Conservation (phyloP, 64 coral and sea anemone species). For the Porites australiensis region DNA sequence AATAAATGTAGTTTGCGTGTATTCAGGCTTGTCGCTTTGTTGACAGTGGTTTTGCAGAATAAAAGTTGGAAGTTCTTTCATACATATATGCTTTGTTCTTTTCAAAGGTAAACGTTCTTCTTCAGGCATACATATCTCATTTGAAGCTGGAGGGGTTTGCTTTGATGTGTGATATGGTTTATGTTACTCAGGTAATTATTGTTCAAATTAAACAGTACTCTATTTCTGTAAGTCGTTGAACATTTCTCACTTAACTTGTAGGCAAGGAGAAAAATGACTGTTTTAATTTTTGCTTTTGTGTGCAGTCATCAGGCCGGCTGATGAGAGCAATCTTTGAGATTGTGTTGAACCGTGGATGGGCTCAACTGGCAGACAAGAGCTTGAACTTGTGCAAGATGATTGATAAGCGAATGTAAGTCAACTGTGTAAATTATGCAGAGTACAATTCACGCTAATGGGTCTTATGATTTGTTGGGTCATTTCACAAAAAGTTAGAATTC, state of each 20-base stretch:
- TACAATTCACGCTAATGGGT: not conserved
- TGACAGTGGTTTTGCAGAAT: not conserved
- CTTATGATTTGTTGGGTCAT: no score
- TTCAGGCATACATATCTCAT: constrained; percentile 98
- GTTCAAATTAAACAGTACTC: not conserved
- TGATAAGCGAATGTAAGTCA: constrained; percentile 95
- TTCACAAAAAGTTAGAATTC: no score
- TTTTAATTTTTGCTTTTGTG: constrained; percentile 1
- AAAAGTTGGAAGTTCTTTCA: not conserved
- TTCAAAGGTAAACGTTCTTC: constrained; percentile 89
- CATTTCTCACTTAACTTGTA: not conserved
- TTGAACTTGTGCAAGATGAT: constrained; percentile 98
- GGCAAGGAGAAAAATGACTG: not conserved
- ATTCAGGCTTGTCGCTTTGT: not conserved
- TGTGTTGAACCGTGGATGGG: constrained; percentile 98
- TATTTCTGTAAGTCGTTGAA: not conserved
- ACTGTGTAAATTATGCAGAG: not conserved
- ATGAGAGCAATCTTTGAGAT: constrained; percentile 99
- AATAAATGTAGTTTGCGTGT: not conserved
- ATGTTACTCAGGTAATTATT: constrained; percentile 89
- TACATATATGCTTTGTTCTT: not conserved
- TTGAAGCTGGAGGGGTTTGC: constrained; percentile 98
- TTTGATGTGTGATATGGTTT: constrained; percentile 98
- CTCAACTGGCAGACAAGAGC: constrained; percentile 92
- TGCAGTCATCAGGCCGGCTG: constrained; percentile 91